phyloP scores from a whole-genome alignment of 2,797 vertebrate species.

The Avahi laniger region DNA sequence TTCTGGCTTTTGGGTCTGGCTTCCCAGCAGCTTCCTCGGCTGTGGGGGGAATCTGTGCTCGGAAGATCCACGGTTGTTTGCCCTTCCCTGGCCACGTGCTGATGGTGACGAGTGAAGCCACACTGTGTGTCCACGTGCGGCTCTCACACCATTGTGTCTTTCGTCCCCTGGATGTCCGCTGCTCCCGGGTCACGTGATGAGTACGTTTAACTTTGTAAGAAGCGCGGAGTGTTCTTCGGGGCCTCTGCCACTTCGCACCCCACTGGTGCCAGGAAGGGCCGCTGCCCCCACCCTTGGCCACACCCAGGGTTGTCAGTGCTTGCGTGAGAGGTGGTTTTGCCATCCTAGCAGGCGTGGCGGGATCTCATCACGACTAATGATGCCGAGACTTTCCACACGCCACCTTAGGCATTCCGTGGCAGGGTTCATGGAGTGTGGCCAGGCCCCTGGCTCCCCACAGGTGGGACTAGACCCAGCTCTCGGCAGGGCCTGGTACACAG shows the following conservation, averaged over 20 bases:
- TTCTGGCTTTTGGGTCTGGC: not conserved
- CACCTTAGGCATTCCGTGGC: accelerated
- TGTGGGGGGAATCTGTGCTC: not conserved
- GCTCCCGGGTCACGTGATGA: not conserved
- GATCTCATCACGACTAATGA: accelerated
- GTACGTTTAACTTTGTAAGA: not conserved
- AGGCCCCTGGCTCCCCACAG: accelerated
- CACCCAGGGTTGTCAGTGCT: accelerated
- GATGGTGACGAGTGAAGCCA: not conserved
- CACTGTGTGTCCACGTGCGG: not conserved
- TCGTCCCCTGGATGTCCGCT: not conserved
- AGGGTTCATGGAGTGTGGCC: not conserved
- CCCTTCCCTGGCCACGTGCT: too few species aligned
- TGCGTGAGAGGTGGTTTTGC: not conserved
- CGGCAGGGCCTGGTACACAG: not conserved
- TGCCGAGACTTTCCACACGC: too few species aligned
- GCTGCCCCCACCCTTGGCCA: too few species aligned
- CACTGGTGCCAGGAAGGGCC: too few species aligned
- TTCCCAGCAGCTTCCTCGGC: not conserved
- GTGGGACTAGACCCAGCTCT: not conserved
- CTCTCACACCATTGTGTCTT: not conserved
- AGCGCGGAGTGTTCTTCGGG: too few species aligned
- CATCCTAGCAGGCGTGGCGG: accelerated
- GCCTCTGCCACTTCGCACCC: too few species aligned
- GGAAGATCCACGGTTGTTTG: not conserved